Base-by-base conservation (phyloP, 2,797 vertebrate genomes). In the Acrossocheilus fasciatus region DNA sequence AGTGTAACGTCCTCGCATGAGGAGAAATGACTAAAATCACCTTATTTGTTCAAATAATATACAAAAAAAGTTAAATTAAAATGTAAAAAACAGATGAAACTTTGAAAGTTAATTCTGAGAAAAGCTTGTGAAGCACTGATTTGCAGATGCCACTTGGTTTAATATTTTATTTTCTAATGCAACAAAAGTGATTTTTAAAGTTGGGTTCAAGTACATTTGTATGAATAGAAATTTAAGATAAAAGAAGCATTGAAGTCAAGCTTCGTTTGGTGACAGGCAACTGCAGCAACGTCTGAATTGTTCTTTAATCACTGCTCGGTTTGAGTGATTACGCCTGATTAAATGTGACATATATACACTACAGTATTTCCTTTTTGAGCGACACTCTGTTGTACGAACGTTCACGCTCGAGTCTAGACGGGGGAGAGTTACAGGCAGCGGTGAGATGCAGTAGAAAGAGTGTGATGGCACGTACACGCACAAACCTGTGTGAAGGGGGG, bases 261-360 rank as follows among this genome's bases (percentile, higher is more conserved):
- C 69, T 43, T 34, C 50, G 20, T 72, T 77, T 47, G 45, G 45
- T 85, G 89, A 88, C 59, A 83, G 73, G 84, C 82, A 88, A 86
- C 62, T 75, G 59, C 47, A 74, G 59, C 68, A 70, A 50, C 30
- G n/a, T 54, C 79, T 82, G 47, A 77, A 86, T 85, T 75, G 59
- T 85, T 87, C 82, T 90, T 82, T 87, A 90, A 88, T 88, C 87
- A 88, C 85, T 68, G 26, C 78, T 88, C 79, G 76, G 57, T 88
- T 82, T 88, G 89, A 90, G 78, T 80, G 87, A 90, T 90, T 57
- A 85, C 20, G 50, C 73, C 68, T 90, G 83, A 90, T 90, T 90
- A 87, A 85, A 88, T 79, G 39, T 85, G 85, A 87, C 74, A 73
- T 69, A 86, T 87, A 75, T 84, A 82, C 69, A 82, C n/a, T 82